Evolutionary conservation across 1,140 invertebrate species (phyloP).

Genomic region (Drosophila pandora): DNA sequence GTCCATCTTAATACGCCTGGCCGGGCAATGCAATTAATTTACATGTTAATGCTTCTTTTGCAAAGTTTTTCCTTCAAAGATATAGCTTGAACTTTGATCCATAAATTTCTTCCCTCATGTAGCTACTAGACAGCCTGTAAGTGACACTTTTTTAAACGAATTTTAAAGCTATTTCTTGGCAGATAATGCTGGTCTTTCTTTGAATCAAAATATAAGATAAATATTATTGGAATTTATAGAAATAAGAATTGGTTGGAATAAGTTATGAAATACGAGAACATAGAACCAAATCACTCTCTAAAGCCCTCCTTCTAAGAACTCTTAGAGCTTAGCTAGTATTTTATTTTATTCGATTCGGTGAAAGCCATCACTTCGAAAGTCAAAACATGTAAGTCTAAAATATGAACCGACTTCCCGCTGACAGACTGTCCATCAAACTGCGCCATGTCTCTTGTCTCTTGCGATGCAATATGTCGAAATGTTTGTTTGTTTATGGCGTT

Average conservation of each 20-base stretch:
- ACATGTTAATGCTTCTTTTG: slow-evolving; percentile 34
- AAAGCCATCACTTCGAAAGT: slow-evolving; percentile 18
- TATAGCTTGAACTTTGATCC: background rate
- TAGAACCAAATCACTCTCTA: too few species aligned
- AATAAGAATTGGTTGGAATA: too few species aligned
- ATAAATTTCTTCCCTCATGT: background rate
- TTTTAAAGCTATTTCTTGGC: too few species aligned
- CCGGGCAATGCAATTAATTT: slow-evolving; percentile 49
- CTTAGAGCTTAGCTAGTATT: background rate
- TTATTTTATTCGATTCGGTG: slow-evolving; percentile 1
- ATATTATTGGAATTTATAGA: too few species aligned
- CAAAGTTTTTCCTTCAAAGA: background rate
- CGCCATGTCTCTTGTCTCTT: slow-evolving; percentile 18
- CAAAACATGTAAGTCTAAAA: slow-evolving; percentile 46
- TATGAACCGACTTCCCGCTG: slow-evolving; percentile 45
- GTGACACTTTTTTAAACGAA: too few species aligned
- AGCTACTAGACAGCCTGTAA: too few species aligned
- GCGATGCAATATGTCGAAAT: slow-evolving; percentile 46
- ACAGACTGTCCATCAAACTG: slow-evolving; percentile 55
- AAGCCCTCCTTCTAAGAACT: background rate
- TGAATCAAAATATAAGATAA: too few species aligned
- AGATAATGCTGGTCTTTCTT: too few species aligned
- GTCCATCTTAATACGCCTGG: slow-evolving; percentile 35
- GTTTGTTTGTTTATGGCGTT: slow-evolving; percentile 26
- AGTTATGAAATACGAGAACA: too few species aligned